These are phyloP conservation scores for Periophthalmus magnuspinnatus DNA, from an alignment of 2,797 vertebrate species.

Conservation along the genomic window DNA sequence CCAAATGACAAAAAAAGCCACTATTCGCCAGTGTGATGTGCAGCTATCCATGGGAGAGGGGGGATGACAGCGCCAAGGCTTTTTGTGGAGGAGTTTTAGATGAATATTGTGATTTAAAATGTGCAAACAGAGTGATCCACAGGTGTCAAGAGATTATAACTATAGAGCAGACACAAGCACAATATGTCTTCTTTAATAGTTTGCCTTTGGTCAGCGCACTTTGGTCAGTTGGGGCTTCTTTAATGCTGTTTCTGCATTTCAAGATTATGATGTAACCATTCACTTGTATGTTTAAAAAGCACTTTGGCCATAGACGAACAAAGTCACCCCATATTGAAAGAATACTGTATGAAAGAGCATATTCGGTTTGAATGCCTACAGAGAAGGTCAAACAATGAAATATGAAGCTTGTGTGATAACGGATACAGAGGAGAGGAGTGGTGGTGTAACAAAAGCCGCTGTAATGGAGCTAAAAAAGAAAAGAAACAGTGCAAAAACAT, in stretches of 20 bases:
- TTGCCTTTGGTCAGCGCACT: neutral
- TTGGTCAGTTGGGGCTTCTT: neutral
- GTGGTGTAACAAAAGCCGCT: constrained; percentile 25
- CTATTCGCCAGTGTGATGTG: too few relatives aligned
- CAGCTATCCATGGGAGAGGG: too few relatives aligned
- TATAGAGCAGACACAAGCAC: too few relatives aligned
- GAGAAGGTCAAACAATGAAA: constrained; percentile 30
- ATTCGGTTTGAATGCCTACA: neutral
- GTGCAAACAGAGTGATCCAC: too few relatives aligned
- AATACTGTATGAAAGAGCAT: neutral
- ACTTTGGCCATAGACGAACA: neutral
- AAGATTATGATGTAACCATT: constrained; percentile 1
- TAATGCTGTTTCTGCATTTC: constrained; percentile 1
- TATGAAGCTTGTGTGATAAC: constrained; percentile 15
- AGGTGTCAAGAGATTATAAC: too few relatives aligned
- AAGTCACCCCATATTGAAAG: neutral
- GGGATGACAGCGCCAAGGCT: too few relatives aligned
- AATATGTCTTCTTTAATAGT: too few relatives aligned
- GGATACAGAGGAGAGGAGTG: constrained; percentile 10
- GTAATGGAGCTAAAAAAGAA: constrained; percentile 26
- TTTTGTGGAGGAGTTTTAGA: too few relatives aligned
- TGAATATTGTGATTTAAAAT: too few relatives aligned
- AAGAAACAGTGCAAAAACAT: constrained; percentile 42
- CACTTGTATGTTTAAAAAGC: neutral
- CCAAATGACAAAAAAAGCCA: too few relatives aligned